These are phyloP conservation scores for Crotalus viridis DNA, from an alignment of 2,113 vertebrate species.

Conservation along the genomic window DNA sequence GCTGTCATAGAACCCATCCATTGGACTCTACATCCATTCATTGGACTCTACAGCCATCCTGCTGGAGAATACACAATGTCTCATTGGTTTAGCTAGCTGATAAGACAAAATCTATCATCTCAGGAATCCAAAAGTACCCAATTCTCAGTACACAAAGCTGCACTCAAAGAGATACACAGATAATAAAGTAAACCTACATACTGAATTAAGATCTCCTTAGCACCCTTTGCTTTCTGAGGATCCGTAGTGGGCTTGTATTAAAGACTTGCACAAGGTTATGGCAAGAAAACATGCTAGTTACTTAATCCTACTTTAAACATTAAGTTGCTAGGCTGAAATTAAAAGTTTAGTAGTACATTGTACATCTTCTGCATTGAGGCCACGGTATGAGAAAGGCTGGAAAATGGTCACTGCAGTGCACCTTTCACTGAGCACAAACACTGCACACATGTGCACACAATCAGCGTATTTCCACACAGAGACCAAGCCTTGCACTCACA, in stretches of 20 bases:
- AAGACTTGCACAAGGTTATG: background rate
- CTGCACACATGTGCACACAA: background rate
- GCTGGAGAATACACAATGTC: background rate
- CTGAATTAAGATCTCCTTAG: background rate
- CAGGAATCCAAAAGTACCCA: background rate
- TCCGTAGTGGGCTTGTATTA: background rate
- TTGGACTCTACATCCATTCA: no score
- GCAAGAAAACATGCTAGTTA: background rate
- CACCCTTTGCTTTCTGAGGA: background rate
- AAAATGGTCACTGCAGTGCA: background rate
- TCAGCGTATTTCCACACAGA: background rate
- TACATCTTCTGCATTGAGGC: background rate
- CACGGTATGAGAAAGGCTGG: background rate
- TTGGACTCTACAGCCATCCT: no score
- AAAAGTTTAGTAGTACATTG: background rate
- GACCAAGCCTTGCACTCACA: constrained; percentile 23
- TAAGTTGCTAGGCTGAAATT: background rate
- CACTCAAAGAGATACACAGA: background rate
- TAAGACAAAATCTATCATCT: background rate
- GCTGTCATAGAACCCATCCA: no score
- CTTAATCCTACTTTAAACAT: background rate
- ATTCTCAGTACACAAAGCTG: background rate
- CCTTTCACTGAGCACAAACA: background rate
- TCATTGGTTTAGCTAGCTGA: background rate
- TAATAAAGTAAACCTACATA: background rate